phyloP scores from a whole-genome alignment of 2,113 vertebrate species.

The Hypocryptadius cinnamomeus region DNA sequence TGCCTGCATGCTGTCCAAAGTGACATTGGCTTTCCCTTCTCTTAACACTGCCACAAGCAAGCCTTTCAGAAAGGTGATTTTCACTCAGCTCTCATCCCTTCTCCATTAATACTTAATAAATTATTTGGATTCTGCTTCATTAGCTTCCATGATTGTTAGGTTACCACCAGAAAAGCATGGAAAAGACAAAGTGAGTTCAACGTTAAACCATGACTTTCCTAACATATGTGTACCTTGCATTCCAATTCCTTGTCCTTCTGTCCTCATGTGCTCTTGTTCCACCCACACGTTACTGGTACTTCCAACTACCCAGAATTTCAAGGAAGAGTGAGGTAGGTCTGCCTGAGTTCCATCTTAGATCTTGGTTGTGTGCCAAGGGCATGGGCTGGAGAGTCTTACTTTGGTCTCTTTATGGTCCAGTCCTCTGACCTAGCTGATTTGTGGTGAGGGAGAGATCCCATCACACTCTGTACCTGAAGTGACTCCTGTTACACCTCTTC shows the following conservation, averaged over 20 bases:
- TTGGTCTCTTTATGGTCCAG: neutral
- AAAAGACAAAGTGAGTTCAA: neutral
- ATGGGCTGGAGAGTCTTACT: neutral
- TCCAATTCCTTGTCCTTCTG: neutral
- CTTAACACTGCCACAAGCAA: neutral
- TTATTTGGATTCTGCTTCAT: neutral
- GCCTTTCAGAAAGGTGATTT: neutral
- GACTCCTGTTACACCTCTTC: neutral
- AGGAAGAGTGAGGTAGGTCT: neutral
- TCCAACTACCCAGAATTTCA: neutral
- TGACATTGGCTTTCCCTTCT: neutral
- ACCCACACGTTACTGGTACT: neutral
- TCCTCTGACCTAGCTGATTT: neutral
- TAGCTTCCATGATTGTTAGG: neutral
- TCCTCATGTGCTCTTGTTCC: neutral
- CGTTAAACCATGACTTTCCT: neutral
- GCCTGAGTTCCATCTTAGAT: neutral
- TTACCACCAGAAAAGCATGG: neutral
- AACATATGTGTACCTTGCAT: neutral
- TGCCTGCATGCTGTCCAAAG: neutral
- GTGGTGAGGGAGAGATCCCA: neutral
- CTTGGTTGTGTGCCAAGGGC: neutral
- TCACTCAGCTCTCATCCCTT: neutral
- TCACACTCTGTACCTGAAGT: neutral
- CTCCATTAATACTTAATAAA: neutral